Evolutionary conservation across 2,113 vertebrate species (phyloP).

Genomic region (Toxostoma redivivum): DNA sequence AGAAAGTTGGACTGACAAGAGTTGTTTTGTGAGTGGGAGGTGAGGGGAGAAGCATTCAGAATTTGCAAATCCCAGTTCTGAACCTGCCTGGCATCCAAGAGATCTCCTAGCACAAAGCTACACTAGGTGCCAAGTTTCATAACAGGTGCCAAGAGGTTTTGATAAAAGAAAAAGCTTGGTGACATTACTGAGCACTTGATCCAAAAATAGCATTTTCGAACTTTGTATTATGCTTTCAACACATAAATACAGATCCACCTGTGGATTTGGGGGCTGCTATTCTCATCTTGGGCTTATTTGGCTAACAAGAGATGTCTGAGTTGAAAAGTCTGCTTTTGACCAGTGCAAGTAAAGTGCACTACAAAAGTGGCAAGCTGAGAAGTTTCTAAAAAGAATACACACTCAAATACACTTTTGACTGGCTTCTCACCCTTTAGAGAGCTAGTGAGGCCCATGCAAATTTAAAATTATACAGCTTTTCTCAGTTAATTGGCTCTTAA

Average conservation of each 20-base stretch:
- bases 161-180: neutral
- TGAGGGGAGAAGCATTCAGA: neutral
- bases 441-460: neutral
- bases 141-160: neutral
- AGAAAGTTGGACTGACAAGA: neutral
- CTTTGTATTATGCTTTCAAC: neutral
- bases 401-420: neutral
- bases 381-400: neutral
- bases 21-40: neutral
- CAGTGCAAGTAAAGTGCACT: neutral
- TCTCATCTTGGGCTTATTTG: neutral
- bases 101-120: neutral
- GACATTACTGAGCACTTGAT: neutral
- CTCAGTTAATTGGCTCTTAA: neutral
- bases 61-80: neutral
- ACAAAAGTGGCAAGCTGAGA: neutral
- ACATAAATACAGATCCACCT: neutral
- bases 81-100: neutral
- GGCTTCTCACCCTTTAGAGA: neutral
- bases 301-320: neutral
- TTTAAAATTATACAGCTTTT: neutral
- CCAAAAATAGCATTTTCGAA: neutral
- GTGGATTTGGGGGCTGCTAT: neutral
- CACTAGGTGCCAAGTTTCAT: neutral
- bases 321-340: conserved; percentile 22